Conservation (phyloP, 2,797 vertebrate genomes). For the Peromyscus eremicus region DNA sequence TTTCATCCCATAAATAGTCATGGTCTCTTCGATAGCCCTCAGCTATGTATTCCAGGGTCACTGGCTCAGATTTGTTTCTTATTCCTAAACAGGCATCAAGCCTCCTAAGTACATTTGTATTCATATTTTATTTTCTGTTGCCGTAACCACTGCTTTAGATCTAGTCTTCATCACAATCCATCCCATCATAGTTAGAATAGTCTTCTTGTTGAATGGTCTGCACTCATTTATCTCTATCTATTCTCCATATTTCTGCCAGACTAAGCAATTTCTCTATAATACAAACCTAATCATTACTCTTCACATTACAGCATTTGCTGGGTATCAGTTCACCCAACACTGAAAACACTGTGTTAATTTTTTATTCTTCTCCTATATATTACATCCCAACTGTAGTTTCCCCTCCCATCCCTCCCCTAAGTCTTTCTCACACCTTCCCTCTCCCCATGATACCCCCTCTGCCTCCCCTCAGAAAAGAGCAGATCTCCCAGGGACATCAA, state of each 20-base stretch:
- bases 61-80: not conserved
- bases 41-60: not conserved
- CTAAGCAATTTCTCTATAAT: not conserved
- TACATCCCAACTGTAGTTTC: not conserved
- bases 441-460: not conserved
- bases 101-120: not conserved
- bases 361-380: not conserved
- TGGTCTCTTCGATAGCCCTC: not conserved
- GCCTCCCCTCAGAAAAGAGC: not conserved
- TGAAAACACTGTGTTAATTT: not conserved
- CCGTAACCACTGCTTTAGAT: not conserved
- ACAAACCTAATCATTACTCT: not conserved
- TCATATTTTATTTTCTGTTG: not conserved
- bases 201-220: not conserved
- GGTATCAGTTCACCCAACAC: not conserved
- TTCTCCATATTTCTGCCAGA: not conserved
- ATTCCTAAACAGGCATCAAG: not conserved
- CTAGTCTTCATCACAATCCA: not conserved
- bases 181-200: not conserved
- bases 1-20: not conserved
- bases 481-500: not conserved
- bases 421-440: not conserved
- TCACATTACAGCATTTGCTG: not conserved
- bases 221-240: not conserved
- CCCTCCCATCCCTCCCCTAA: not conserved